Base-by-base conservation (phyloP, 2,888 invertebrate species). In the Synergus umbraculus region DNA sequence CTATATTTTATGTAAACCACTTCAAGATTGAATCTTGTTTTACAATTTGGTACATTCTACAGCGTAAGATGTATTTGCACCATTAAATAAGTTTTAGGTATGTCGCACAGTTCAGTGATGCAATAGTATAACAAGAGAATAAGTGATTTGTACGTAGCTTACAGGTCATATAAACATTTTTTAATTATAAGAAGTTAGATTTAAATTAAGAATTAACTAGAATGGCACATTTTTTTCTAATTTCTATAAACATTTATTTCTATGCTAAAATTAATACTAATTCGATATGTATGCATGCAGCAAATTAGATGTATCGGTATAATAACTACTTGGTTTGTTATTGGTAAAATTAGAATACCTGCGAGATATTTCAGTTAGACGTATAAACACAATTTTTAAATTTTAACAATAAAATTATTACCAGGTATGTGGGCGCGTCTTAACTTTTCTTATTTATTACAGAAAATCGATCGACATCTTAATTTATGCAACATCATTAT, bases 201-300 rank as follows among this genome's bases (percentile, higher is more conserved):
- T 43, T 43, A n/a, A 44, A n/a, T 66, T 44, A 43, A 4, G 1
- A 81, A 66, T 49, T 43, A 60, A 54, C 77, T 76, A 66, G 58
- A 65, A 64, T 22, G 65, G 81, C 77, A 79, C 63, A 69, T 64
- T 73, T 54, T 37, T 67, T 54, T 76, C 29, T 76, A 49, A n/a
- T 79, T 13, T 15, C 41, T 22, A 63, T 64, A 54, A 64, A 76
- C 37, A 64, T n/a, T 58, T 3, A 44, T 73, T 77, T 44, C 18
- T 64, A 64, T 22, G 46, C 54, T 49, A 64, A 58, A 64, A 63
- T 58, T 77, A 54, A 22, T 58, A 69, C n/a, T 43, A 77, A 46
- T 79, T 76, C 69, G 60, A 69, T 78, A 60, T 63, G 43, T 43
- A 63, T 73, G 37, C 60, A 78, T 67, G 29, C 64, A 78, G 76